Evolutionary conservation across 2,888 invertebrate genomes (phyloP).

Genomic region (Cosmopolites sordidus): DNA sequence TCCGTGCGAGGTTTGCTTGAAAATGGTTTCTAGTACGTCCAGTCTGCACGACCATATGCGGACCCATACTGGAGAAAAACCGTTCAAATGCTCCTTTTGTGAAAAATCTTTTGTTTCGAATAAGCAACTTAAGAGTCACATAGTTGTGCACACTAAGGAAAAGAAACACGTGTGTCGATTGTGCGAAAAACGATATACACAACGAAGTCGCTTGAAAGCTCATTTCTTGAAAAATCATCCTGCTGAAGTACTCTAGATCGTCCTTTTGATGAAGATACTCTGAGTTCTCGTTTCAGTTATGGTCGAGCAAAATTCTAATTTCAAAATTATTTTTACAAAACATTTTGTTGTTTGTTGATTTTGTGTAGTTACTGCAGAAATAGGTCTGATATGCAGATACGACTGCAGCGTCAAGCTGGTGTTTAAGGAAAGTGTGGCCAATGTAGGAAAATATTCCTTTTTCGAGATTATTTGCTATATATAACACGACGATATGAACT

Average conservation of each 20-base stretch:
- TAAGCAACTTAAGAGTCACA: conserved; percentile 48
- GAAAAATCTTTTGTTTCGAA: conserved; percentile 44
- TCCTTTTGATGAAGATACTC: too few species aligned
- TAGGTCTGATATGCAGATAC: too few species aligned
- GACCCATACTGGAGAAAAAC: conserved; percentile 35
- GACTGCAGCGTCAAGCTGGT: too few species aligned
- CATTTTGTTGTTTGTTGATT: too few species aligned
- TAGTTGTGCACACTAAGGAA: neutral
- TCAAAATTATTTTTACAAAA: too few species aligned
- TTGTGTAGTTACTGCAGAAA: too few species aligned
- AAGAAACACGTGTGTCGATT: neutral
- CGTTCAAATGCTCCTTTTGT: conserved; percentile 40
- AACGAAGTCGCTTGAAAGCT: neutral
- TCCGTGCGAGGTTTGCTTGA: conserved; percentile 41
- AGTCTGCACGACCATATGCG: conserved; percentile 23
- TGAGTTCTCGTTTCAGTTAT: too few species aligned
- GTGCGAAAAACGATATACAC: neutral
- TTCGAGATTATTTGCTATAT: too few species aligned
- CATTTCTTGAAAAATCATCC: neutral
- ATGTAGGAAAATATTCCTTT: too few species aligned
- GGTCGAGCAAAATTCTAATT: too few species aligned
- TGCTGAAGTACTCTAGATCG: neutral
- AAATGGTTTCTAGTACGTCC: neutral
- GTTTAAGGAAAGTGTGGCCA: too few species aligned
- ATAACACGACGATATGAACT: too few species aligned